phyloP scores from a whole-genome alignment of 2,113 vertebrate species.

The Actinemys pallida region DNA sequence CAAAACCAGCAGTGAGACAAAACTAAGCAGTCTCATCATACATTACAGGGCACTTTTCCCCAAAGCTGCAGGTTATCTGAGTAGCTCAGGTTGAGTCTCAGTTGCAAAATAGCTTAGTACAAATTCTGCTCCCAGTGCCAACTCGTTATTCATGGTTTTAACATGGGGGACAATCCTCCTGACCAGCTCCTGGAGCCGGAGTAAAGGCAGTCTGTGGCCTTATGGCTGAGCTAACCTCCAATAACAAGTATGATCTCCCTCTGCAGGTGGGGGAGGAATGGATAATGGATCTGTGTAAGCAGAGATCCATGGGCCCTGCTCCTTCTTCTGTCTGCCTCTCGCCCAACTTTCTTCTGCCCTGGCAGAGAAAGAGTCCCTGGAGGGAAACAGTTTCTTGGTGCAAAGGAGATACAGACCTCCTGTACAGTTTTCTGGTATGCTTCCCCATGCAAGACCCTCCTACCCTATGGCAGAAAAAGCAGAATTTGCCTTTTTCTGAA shows the following conservation, averaged over 20 bases:
- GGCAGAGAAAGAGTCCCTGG: not conserved
- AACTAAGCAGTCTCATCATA: not conserved
- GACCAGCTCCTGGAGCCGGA: not conserved
- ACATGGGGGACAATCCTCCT: not conserved
- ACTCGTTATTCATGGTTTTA: not conserved
- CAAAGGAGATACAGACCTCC: not conserved
- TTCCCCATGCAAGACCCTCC: not conserved
- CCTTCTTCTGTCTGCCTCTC: not conserved
- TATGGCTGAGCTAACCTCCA: fast-evolving
- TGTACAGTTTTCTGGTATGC: not conserved
- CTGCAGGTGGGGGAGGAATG: not conserved
- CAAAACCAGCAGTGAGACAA: not conserved
- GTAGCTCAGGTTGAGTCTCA: not conserved
- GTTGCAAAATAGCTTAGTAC: not conserved
- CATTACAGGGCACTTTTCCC: not conserved
- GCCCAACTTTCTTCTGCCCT: not conserved
- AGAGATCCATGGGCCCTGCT: not conserved
- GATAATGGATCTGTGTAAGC: not conserved
- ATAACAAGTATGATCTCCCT: not conserved
- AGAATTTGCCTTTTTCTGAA: fast-evolving
- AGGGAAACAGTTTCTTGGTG: not conserved
- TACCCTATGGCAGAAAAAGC: not conserved
- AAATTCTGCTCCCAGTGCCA: not conserved
- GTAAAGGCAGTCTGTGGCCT: not conserved
- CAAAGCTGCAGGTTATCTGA: not conserved